Percentiles rank a stretch among this genome's conserved stretches.
Evolutionary conservation across 2,113 vertebrate species (phyloP).

Genomic region (Pagrus major): DNA sequence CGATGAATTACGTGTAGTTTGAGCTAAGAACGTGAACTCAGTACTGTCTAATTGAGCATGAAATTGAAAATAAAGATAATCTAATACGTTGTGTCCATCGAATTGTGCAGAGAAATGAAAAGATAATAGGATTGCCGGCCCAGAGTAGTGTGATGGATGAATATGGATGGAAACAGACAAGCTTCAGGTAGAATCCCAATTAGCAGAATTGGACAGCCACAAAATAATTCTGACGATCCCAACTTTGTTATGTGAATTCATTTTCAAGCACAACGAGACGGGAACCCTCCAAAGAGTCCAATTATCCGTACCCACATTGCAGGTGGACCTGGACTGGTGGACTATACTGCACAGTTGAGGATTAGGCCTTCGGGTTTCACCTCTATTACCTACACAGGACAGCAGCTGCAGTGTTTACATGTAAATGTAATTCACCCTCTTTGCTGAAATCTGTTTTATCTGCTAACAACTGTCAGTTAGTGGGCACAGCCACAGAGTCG

Average conservation of each 20-base stretch:
- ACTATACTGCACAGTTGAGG: background rate
- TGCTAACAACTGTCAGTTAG: background rate
- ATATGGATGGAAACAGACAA: background rate
- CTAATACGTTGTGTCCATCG: background rate
- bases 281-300: conserved; percentile 21
- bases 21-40: background rate
- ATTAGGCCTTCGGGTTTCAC: background rate
- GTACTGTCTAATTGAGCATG: background rate
- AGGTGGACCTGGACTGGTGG: background rate
- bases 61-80: background rate
- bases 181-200: conserved; percentile 15
- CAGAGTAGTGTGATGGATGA: background rate
- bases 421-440: background rate
- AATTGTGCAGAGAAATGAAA: background rate
- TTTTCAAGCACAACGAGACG: conserved; percentile 5
- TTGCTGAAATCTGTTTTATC: background rate
- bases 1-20: background rate
- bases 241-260: conserved; percentile 7
- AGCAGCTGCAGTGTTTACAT: background rate
- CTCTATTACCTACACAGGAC: background rate
- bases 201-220: background rate
- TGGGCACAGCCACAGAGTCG: background rate
- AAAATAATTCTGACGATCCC: background rate
- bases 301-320: conserved; percentile 22
- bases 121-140: background rate